Evolutionary conservation across 2,797 vertebrate genomes (phyloP).

Genomic region (Brotula barbata): DNA sequence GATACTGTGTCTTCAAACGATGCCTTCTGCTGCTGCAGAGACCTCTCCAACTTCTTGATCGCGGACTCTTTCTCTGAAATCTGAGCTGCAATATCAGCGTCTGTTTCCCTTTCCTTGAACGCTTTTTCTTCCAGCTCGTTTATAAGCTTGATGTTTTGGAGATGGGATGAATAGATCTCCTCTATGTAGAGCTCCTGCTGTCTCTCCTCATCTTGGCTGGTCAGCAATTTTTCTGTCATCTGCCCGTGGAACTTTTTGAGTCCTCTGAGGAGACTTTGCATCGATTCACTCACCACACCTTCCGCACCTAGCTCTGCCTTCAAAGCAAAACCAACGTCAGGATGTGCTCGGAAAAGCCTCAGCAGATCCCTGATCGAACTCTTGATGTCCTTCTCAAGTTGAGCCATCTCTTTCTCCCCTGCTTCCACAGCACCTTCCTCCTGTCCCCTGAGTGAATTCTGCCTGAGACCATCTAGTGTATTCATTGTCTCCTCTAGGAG

Average conservation of each 20-base stretch:
- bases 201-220: conserved; percentile 70
- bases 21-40: conserved; percentile 67
- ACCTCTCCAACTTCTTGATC: conserved; percentile 74
- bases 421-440: conserved; percentile 13
- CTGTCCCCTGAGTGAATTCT: conserved; percentile 9
- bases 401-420: neutral
- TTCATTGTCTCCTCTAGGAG: conserved; percentile 61
- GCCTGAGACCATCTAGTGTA: conserved; percentile 24
- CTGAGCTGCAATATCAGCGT: conserved; percentile 76
- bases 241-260: conserved; percentile 76
- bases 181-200: conserved; percentile 61
- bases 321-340: conserved; percentile 54
- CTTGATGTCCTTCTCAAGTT: conserved; percentile 60
- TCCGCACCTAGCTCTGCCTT: conserved; percentile 33
- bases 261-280: conserved; percentile 59
- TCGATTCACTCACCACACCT: conserved; percentile 27
- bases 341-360: conserved; percentile 65
- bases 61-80: conserved; percentile 71
- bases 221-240: conserved; percentile 77
- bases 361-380: conserved; percentile 78
- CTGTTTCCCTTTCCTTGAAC: conserved; percentile 41
- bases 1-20: conserved; percentile 59
- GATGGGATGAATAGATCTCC: conserved; percentile 42
- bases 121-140: conserved; percentile 60
- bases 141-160: conserved; percentile 55